phyloP scores from a whole-genome alignment of 2,888 invertebrate species.

The Saturnia japonica region DNA sequence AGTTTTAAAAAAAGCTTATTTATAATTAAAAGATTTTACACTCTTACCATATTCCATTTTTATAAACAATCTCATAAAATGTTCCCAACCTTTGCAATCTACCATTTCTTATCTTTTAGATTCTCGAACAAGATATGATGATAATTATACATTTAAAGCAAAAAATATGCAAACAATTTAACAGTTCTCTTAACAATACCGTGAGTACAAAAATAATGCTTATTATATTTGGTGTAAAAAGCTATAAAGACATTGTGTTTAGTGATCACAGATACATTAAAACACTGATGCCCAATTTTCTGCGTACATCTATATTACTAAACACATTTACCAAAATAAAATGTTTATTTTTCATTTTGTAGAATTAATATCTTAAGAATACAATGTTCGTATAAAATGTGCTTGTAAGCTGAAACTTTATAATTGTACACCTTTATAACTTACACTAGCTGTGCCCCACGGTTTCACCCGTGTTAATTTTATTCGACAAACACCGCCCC shows the following conservation, averaged over 20 bases:
- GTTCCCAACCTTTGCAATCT: slow-evolving; percentile 46
- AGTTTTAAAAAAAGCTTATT: too few species aligned
- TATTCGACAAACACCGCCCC: too few species aligned
- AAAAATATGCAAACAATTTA: slow-evolving; percentile 7
- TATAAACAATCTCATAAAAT: slow-evolving; percentile 68
- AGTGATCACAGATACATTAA: slow-evolving; percentile 43
- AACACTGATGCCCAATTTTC: slow-evolving; percentile 27
- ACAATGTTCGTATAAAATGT: slow-evolving; percentile 13
- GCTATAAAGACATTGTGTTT: slow-evolving; percentile 36
- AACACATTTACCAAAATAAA: slow-evolving; percentile 12
- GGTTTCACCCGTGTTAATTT: too few species aligned
- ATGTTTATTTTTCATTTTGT: slow-evolving; percentile 2
- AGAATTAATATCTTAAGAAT: slow-evolving; percentile 11
- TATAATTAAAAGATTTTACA: slow-evolving; percentile 17
- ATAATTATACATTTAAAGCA: slow-evolving; percentile 20
- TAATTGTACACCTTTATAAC: too few species aligned
- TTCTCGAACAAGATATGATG: slow-evolving; percentile 37
- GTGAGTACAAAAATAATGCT: slow-evolving; percentile 46
- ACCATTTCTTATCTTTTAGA: slow-evolving; percentile 22
- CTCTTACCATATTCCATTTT: slow-evolving; percentile 31
- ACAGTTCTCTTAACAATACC: slow-evolving; percentile 30
- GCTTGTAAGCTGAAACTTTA: not conserved
- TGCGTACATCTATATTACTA: not conserved
- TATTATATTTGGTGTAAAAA: slow-evolving; percentile 33
- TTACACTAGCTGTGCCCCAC: too few species aligned